These are phyloP conservation scores for Astyanax mexicanus DNA, from an alignment of 2,797 vertebrate genomes.

Conservation along the genomic window DNA sequence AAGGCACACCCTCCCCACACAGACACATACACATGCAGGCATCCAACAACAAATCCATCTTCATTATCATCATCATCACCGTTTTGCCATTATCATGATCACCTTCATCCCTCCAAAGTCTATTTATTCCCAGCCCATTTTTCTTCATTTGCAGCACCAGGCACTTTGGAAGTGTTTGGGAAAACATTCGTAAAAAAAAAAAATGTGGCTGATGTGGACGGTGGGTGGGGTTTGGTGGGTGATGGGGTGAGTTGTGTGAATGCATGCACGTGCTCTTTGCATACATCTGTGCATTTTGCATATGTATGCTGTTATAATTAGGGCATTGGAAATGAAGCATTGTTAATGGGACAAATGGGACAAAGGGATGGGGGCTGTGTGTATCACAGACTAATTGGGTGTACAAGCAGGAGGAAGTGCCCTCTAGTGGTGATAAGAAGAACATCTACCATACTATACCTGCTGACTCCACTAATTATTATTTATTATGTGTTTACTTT, in stretches of 20 bases:
- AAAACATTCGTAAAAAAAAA: background rate
- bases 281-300: conserved; percentile 12
- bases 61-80: conserved; percentile 5
- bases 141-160: conserved; percentile 21
- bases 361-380: conserved; percentile 5
- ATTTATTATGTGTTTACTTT: too few species aligned
- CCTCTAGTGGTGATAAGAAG: conserved; percentile 63
- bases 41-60: conserved; percentile 10
- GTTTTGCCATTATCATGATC: conserved; percentile 18
- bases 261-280: conserved; percentile 4
- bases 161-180: background rate
- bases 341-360: conserved; percentile 43
- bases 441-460: too few species aligned
- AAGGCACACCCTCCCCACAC: background rate
- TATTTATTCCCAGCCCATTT: background rate
- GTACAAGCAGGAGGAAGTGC: conserved; percentile 2
- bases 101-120: background rate
- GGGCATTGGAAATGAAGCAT: conserved; percentile 27
- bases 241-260: background rate
- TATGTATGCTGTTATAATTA: conserved; percentile 31
- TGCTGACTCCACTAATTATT: too few species aligned
- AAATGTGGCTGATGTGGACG: background rate
- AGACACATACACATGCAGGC: background rate
- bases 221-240: background rate
- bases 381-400: background rate